These are phyloP conservation scores for Chironomus riparius DNA, from an alignment of 2,888 invertebrate species.

Conservation along the genomic window DNA sequence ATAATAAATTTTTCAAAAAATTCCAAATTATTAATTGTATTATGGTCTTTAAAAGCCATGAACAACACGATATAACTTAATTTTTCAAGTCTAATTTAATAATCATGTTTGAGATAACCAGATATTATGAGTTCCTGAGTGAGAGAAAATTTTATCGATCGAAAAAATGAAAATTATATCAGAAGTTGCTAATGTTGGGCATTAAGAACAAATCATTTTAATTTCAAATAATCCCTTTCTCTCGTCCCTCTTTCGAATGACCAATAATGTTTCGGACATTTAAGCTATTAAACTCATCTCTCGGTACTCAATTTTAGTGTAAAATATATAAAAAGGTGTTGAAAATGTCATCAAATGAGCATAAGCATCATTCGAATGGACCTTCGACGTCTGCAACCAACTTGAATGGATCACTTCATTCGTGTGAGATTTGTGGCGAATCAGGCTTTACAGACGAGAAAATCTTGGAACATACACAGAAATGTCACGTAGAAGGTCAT, in stretches of 20 bases:
- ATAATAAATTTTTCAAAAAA: no score
- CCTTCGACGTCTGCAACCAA: constrained; percentile 4
- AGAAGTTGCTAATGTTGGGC: not conserved
- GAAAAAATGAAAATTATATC: not conserved
- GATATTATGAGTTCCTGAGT: not conserved
- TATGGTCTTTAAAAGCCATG: no score
- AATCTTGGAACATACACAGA: constrained; percentile 67
- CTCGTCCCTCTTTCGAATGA: not conserved
- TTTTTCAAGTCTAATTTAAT: no score
- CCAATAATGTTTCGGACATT: not conserved
- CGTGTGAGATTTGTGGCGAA: constrained; percentile 79
- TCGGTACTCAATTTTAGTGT: no score
- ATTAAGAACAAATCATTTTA: not conserved
- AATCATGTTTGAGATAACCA: no score
- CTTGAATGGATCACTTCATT: constrained; percentile 37
- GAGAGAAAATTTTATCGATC: not conserved
- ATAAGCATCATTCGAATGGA: not conserved
- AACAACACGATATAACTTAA: no score
- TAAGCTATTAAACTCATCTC: not conserved
- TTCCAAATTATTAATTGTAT: no score
- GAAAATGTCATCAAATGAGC: not conserved
- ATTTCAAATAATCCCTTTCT: not conserved
- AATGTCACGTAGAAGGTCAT: constrained; percentile 68
- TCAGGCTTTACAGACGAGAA: constrained; percentile 70
- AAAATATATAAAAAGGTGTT: not conserved